Percentiles rank a stretch among this genome's conserved stretches.
Evolutionary conservation across 2,888 invertebrate genomes (phyloP).

Genomic region (Drosophila pullipes): DNA sequence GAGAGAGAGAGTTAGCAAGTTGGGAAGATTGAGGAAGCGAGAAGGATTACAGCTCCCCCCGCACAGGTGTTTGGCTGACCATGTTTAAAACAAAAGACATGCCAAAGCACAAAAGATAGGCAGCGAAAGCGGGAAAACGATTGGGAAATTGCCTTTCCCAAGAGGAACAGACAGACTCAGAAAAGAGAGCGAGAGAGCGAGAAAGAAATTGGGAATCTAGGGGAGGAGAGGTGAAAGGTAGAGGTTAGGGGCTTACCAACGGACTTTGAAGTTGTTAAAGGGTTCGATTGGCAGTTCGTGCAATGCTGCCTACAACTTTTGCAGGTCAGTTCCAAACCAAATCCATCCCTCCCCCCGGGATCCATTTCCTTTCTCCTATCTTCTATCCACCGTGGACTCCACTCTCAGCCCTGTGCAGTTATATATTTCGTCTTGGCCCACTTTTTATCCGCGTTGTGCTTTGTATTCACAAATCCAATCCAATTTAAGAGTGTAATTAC

Average conservation of each 20-base stretch:
- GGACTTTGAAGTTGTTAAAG: slow-evolving; percentile 73
- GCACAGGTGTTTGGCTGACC: slow-evolving; percentile 48
- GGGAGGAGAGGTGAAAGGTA: not conserved
- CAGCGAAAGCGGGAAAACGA: slow-evolving; percentile 9
- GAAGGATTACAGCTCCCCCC: slow-evolving; percentile 4
- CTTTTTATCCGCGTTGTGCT: slow-evolving; percentile 31
- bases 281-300: slow-evolving; percentile 60
- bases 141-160: not conserved
- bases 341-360: not conserved
- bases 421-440: not conserved
- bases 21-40: not conserved
- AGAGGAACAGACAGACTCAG: not conserved
- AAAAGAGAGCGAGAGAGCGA: not conserved
- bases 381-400: too few relatives aligned
- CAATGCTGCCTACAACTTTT: slow-evolving; percentile 18
- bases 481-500: slow-evolving; percentile 80
- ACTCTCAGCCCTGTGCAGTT: not conserved
- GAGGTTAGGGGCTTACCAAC: slow-evolving; percentile 10
- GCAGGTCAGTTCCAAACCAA: slow-evolving; percentile 7
- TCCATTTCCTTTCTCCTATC: not conserved
- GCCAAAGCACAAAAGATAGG: slow-evolving; percentile 24
- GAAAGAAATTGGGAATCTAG: not conserved
- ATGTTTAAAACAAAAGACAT: slow-evolving; percentile 56
- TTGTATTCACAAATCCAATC: slow-evolving; percentile 80
- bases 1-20: not conserved